These are phyloP conservation scores for Micronycteris hirsuta DNA, from an alignment of 2,113 vertebrate species.

Conservation along the genomic window DNA sequence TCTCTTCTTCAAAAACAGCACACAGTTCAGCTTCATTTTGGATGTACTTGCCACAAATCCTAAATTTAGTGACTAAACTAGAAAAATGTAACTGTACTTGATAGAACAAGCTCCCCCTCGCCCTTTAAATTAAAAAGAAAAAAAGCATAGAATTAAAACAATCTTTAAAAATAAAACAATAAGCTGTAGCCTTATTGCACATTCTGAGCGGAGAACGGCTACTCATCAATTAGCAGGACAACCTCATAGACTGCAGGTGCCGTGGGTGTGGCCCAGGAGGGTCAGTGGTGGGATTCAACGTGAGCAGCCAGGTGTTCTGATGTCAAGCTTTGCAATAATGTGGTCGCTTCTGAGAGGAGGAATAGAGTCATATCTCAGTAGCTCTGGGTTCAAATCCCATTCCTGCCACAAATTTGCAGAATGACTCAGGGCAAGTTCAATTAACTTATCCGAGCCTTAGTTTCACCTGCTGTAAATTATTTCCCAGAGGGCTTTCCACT, in stretches of 20 bases:
- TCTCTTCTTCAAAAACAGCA: neutral
- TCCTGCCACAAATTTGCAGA: constrained; percentile 34
- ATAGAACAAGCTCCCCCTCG: neutral
- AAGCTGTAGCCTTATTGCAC: neutral
- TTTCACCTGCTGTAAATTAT: constrained; percentile 51
- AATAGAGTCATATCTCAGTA: neutral
- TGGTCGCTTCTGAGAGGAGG: neutral
- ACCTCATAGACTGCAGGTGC: no score
- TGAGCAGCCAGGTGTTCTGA: neutral
- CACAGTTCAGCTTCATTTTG: neutral
- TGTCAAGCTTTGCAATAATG: neutral
- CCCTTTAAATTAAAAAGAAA: neutral
- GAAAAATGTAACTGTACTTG: neutral
- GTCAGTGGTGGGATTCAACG: neutral
- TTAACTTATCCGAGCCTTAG: constrained; percentile 32
- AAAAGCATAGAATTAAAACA: neutral
- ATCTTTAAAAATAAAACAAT: neutral
- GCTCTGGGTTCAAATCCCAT: constrained; percentile 66
- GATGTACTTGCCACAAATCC: neutral
- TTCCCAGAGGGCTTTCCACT: constrained; percentile 6
- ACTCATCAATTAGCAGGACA: neutral
- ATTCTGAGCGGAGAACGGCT: neutral
- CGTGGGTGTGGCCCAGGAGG: accelerated
- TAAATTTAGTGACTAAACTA: neutral
- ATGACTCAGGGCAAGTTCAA: constrained; percentile 49